Evolutionary conservation across 1,140 invertebrate species (phyloP), one percentile per base, ranked within the genome.

Genomic region (Caenorhabditis latens): DNA sequence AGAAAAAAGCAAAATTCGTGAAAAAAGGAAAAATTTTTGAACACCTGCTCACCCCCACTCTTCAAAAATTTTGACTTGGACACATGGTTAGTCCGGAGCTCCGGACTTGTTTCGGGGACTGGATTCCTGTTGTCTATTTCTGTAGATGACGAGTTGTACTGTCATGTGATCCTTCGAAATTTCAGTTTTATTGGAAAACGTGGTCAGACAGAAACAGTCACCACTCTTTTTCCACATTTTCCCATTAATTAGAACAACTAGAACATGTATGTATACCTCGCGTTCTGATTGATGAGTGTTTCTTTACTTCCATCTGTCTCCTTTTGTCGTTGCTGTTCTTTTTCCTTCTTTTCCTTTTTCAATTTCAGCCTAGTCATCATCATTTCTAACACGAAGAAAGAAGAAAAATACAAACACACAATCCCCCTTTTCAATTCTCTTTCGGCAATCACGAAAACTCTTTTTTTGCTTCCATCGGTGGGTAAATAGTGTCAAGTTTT

Each of bases 401-500:
- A 67, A 32, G 13, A 53, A 14, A 53, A 53, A 53, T 53, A 53
- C 50, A 53, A 32, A 46, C 13, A 48, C 46, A 50, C 46, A 79
- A 79, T 53, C 71, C 46, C 53, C 24, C 24, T 7, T 14, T 14
- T 53, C 16, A 21, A 13, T 79, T 79, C n/a, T 79, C n/a, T 79
- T 79, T 79, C 71, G 71, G 46, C 46, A 71, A 79, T 79, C 71
- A 50, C 46, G 43, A 48, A 79, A 79, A 46, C 46, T 46, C 71
- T 2, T 6, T 79, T 79, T 21, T 32, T n/a, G 14, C 46, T 53
- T 46, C 32, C n/a, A 65, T 32, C 61, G 61, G 48, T 79, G 71
- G 46, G 71, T 50, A 79, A 79, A 79, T 79, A 79, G 71, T 79
- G 71, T 79, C 71, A 79, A 79, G 71, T 79, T 79, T 79, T 79